Base-by-base conservation (phyloP, 2,797 vertebrate species). In the Hirundo rustica region DNA sequence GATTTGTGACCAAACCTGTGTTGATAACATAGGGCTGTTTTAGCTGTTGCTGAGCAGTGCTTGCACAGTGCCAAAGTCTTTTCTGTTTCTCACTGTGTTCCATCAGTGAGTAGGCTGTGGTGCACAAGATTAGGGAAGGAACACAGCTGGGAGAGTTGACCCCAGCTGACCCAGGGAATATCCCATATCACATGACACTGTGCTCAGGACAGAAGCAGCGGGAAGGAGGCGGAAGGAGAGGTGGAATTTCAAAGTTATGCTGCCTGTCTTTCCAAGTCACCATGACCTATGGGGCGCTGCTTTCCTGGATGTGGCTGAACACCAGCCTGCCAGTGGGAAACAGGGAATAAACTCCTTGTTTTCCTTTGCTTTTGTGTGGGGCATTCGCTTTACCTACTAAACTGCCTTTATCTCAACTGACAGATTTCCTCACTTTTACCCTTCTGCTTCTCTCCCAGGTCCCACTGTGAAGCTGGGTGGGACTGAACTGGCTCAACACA, bases 251-350 rank as follows among this genome's bases (percentile, higher is more conserved):
- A 0, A 44, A 84, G 16, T 62, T 10, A 54, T 8, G 18, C 1
- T 0, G 0, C 51, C 2, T 60, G 12, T 65, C 27, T 76, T 68
- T 55, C 32, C 38, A 66, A 29, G 11, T 57, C 6, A 32, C 7
- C 2, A 0, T 38, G 48, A 16, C 0, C 0, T 1, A 1, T 16
- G 26, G 6, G 65, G 2, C 6, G 13, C 10, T 27, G 38, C 13
- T 57, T 40, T 62, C 22, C 44, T 48, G 19, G 42, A 27, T 32
- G 34, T n/a, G 60, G 7, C 22, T 70, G 65, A 80, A 48, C 51
- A 80, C 9, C 32, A 77, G 15, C 11, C 44, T 78, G 32, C 23
- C 5, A 2, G 8, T 32, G 13, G 38, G 11, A 42, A 84, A 27
- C 1, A 21, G 32, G 7, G 61, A 87, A 34, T 54, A 5, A 89